Base-by-base conservation (phyloP, 1,140 invertebrate genomes). In the Eriosoma lanigerum region DNA sequence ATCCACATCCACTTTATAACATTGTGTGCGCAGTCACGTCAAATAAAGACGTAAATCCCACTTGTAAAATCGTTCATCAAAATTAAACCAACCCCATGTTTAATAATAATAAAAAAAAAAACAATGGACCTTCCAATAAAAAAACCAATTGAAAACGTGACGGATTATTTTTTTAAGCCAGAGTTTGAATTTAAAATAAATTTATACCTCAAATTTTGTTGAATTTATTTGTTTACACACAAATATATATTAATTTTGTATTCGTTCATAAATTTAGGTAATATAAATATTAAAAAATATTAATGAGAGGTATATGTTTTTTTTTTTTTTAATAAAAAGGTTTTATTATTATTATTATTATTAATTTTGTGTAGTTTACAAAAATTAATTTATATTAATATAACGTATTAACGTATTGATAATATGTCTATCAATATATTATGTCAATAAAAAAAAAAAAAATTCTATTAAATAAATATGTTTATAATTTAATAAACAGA, bases 11-110 rank as follows among this genome's bases (percentile, higher is more conserved):
- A 76, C 72, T 76, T 76, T 56, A 76, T 58, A 76, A 76, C 72
- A 44, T 58, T 76, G 72, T 76, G 54, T 76, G 72, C 72, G 54
- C 52, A 76, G 72, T 76, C 72, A 76, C 72, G 54, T 76, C 72
- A 58, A 76, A 76, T 76, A n/a, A 76, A 76, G 72, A 76, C 50
- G 72, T 76, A 76, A 76, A 76, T 76, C 72, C 72, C 52, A 76
- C 72, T 76, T 76, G 72, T 76, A 76, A 76, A 76, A 76, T 76
- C 72, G 52, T 76, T 76, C 72, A 76, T 58, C 52, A 76, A 76
- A 76, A 76, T 76, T 76, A 76, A 76, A 76, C 44, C 72, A n/a
- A 26, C 26, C 48, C 46, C 24, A 3, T 9, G 48, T 72, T 72
- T 29, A 52, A 10, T 70, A 29, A 24, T 15, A 70, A 66, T 21